These are phyloP conservation scores for Plumapathes pennacea DNA, from an alignment of 92 coral and sea anemone species.

Conservation along the genomic window DNA sequence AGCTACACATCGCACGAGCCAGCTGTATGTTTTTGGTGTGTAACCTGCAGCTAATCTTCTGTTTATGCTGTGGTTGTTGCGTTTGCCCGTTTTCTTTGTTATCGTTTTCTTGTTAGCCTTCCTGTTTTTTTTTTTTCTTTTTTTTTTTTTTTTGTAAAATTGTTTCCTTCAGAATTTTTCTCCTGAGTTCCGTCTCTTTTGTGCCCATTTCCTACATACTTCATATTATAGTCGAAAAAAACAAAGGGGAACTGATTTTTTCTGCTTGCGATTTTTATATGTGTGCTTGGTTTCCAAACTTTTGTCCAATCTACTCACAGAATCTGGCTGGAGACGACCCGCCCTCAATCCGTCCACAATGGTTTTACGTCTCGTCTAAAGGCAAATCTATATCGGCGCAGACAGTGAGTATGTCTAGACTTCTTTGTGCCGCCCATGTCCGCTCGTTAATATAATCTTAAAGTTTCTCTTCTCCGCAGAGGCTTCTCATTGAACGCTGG, in stretches of 20 bases:
- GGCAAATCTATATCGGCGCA: conserved; percentile 20
- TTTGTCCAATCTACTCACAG: conserved; percentile 35
- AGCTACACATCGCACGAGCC: conserved; percentile 79
- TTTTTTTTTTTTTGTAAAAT: not conserved
- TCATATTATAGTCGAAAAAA: too few species aligned
- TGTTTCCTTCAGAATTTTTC: not conserved
- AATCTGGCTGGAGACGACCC: conserved; percentile 83
- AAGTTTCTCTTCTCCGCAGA: too few species aligned
- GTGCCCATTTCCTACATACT: too few species aligned
- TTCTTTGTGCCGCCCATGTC: too few species aligned
- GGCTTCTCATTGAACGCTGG: too few species aligned
- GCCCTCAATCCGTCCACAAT: conserved; percentile 77
- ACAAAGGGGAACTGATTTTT: not conserved
- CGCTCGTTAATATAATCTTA: too few species aligned
- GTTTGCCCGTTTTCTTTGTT: too few species aligned
- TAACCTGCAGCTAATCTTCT: too few species aligned
- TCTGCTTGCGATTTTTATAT: not conserved
- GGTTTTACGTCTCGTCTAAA: conserved; percentile 82
- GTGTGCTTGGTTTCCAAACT: not conserved
- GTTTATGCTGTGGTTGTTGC: too few species aligned
- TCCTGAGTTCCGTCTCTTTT: not conserved
- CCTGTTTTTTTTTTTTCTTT: not conserved
- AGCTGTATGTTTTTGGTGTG: conserved; percentile 79
- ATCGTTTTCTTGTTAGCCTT: not conserved
- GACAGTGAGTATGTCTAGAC: too few species aligned